A percentile compares a stretch with the other conserved stretches of the same genome.
Conservation (phyloP, 2,888 invertebrate species). For the Endotricha flammealis region DNA sequence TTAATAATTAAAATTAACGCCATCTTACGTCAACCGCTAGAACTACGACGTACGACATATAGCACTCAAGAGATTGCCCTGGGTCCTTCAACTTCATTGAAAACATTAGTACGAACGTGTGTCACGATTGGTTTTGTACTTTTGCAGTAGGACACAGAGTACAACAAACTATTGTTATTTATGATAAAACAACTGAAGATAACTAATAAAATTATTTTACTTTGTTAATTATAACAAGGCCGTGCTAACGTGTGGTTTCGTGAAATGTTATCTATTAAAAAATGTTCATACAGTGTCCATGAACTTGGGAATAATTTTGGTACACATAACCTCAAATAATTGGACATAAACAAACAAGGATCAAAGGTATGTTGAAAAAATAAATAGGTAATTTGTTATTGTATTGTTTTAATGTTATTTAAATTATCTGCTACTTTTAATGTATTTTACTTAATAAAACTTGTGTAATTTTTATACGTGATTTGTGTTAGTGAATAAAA, state of each 20-base stretch:
- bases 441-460: neutral
- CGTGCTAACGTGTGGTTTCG: neutral
- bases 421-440: neutral
- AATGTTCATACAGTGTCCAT: slow-evolving; percentile 3
- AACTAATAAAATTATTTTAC: neutral
- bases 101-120: too few species aligned
- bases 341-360: slow-evolving; percentile 1
- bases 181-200: too few species aligned
- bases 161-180: too few species aligned
- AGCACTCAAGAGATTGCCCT: too few species aligned
- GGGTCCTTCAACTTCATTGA: too few species aligned
- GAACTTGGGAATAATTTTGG: neutral
- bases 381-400: neutral
- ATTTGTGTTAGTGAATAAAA: too few species aligned
- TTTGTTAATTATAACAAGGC: neutral
- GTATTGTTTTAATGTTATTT: neutral
- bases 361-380: neutral
- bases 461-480: too few species aligned
- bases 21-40: neutral
- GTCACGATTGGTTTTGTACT: too few species aligned
- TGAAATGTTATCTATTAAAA: neutral
- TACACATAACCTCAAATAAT: slow-evolving; percentile 1
- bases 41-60: neutral
- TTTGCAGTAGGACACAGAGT: too few species aligned
- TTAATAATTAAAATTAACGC: neutral